A percentile compares a stretch with the other conserved stretches of the same genome.
Evolutionary conservation across 2,113 vertebrate genomes (phyloP).

Genomic region (Lutjanus erythropterus): DNA sequence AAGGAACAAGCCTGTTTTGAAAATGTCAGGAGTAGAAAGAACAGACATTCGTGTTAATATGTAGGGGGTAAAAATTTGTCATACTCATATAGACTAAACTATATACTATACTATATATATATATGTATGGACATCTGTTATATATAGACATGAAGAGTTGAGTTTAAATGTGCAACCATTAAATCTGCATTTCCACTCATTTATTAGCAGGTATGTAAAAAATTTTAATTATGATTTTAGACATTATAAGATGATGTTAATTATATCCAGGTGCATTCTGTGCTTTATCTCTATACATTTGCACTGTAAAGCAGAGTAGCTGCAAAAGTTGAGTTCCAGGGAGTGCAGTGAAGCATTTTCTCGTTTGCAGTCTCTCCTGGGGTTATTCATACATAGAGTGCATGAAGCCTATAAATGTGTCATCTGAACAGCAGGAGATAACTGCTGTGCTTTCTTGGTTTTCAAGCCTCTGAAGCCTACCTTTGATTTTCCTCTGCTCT

Average conservation of each 20-base stretch:
- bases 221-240: too few species aligned
- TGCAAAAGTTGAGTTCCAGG: slow-evolving; percentile 22
- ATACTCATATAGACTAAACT: too few species aligned
- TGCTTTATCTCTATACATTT: background rate
- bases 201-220: too few species aligned
- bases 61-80: too few species aligned
- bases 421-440: slow-evolving; percentile 75
- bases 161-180: background rate
- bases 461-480: slow-evolving; percentile 70
- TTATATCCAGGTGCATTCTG: too few species aligned
- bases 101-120: too few species aligned
- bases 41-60: too few species aligned
- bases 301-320: background rate
- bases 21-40: too few species aligned
- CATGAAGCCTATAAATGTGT: slow-evolving; percentile 62
- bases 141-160: too few species aligned
- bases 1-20: too few species aligned
- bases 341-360: slow-evolving; percentile 24
- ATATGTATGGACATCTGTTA: too few species aligned
- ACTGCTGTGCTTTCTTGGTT: slow-evolving; percentile 68
- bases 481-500: slow-evolving; percentile 75
- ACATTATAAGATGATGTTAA: too few species aligned
- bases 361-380: slow-evolving; percentile 42
- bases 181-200: background rate
- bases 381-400: slow-evolving; percentile 44